Base-by-base conservation (phyloP, 2,113 vertebrate genomes). In the Cepphus grylle region DNA sequence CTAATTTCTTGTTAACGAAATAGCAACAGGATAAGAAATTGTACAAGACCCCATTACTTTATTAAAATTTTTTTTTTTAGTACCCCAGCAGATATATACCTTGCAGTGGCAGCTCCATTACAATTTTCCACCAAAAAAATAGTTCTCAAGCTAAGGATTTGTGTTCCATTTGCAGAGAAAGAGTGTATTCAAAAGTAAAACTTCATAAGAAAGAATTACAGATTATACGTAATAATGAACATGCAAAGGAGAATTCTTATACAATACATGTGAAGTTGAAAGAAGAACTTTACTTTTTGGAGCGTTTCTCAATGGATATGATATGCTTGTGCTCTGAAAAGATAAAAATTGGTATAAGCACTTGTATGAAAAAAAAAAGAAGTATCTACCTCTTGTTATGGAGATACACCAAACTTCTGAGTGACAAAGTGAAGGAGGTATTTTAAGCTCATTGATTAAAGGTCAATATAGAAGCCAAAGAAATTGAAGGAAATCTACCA, bases 381-480 rank as follows among this genome's bases (percentile, higher is more conserved):
- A n/a, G 1, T 55, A 34, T 19, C 26, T 84, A 3, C 14, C 17
- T 45, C 59, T 66, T 70, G 17, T 62, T 85, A 63, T 29, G 53
- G 36, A 85, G 61, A 34, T 61, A 82, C 5, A 59, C 5, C 30
- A 81, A 63, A 56, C 23, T 85, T 93, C 34, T 59, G 49, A 92
- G 32, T 58, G 66, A 76, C 14, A 58, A 90, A 80, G 32, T 30
- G 26, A 82, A 70, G 42, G n/a, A 80, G 12, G 9, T 70, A 26
- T 95, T 96, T 90, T 77, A 59, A 73, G 18, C 25, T 83, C 15
- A 70, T 55, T 95, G 84, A 73, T 92, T 85, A 62, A 50, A 88
- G 50, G 34, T 71, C 71, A 73, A 3, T 38, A 17, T 29, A 78
- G 66, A 84, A 85, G 32, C 18, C 56, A 77, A 80, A 85, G 71